Evolutionary conservation across 2,797 vertebrate species (phyloP).

Genomic region (Scolopax rusticola): DNA sequence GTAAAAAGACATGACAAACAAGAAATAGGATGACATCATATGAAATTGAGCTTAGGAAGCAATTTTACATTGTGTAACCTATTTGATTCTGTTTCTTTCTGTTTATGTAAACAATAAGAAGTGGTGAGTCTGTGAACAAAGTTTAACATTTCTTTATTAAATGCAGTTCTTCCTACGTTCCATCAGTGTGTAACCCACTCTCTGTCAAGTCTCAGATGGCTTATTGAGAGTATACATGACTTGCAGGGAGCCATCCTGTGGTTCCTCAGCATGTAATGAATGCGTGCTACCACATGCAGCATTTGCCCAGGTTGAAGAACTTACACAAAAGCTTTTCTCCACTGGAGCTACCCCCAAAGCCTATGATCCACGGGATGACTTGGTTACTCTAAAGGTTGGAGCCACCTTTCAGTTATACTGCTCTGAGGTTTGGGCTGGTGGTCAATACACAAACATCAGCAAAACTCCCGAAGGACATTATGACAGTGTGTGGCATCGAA

Average conservation of each 20-base stretch:
- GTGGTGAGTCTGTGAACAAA: background rate
- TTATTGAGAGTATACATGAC: accelerated
- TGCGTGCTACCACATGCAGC: accelerated
- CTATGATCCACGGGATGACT: background rate
- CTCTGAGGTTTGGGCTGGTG: background rate
- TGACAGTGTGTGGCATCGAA: background rate
- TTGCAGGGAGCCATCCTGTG: background rate
- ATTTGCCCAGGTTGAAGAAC: background rate
- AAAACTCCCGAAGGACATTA: background rate
- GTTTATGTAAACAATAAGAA: accelerated
- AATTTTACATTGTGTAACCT: background rate
- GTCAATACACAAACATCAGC: background rate
- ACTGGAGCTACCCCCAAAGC: background rate
- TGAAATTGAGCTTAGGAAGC: background rate
- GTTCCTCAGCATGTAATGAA: background rate
- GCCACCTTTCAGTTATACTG: background rate
- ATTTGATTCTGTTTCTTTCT: background rate
- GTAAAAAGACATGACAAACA: background rate
- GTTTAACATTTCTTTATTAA: background rate
- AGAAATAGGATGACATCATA: background rate
- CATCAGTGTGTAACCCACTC: background rate
- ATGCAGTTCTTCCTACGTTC: background rate
- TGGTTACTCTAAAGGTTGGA: background rate
- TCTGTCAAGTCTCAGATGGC: background rate
- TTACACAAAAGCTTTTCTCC: background rate